Evolutionary conservation across 2,888 invertebrate species (phyloP), one percentile per base, ranked within the genome.

Genomic region (Sepiola atlantica): DNA sequence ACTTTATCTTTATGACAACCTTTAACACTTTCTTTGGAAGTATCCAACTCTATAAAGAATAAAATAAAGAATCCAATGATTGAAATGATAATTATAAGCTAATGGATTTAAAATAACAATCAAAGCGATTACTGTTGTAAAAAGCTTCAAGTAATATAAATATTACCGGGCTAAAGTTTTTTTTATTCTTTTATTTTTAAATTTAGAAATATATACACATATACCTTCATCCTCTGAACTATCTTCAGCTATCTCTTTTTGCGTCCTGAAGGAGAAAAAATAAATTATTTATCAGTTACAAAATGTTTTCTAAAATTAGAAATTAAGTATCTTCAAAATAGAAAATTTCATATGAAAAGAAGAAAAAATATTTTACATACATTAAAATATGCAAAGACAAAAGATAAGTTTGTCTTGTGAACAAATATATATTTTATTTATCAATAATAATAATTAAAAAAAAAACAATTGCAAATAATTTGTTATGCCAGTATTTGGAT

Each of bases 161-260:
- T 8, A 45, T 45, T 45, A 45, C 45, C 45, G 8, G n/a, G n/a
- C n/a, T n/a, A n/a, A n/a, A n/a, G n/a, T n/a, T n/a, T n/a, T n/a
- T n/a, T n/a, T n/a, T 45, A 4, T 45, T 45, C 4, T 45, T 45
- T 45, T 45, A 6, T 90, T 8, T 90, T 91, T 28, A 20, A 35
- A 35, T 20, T 35, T 20, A 91, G 28, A 91, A 35, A 91, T n/a
- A 91, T 35, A 91, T n/a, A 24, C 18, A 20, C 28, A 14, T 91
- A 90, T n/a, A 32, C 32, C 91, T 24, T 91, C 91, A 32, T 91
- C 91, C 35, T 91, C 91, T 91, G 91, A 45, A 91, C 35, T 91
- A 91, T 91, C 91, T 28, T 12, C 91, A 91, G 45, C 28, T 54
- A 91, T 21, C 91, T 45, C 91, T 54, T 91, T 35, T 54, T 91